phyloP scores from a whole-genome alignment of 2,888 invertebrate species.

The Eugnorisma glareosa region DNA sequence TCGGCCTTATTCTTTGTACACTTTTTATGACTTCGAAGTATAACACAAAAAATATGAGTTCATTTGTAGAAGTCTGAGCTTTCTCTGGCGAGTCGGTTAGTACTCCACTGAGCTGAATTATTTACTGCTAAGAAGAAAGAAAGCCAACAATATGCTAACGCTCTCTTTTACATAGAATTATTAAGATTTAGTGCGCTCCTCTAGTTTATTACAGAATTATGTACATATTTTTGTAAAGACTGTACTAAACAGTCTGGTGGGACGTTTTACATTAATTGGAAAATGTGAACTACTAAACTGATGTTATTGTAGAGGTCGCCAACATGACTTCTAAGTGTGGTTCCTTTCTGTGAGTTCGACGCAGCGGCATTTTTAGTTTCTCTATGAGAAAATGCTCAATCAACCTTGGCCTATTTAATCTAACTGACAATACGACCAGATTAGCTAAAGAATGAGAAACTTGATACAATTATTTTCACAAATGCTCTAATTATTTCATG shows the following conservation, averaged over 20 bases:
- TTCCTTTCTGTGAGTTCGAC: not conserved
- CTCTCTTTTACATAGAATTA: slow-evolving; percentile 31
- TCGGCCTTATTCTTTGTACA: slow-evolving; percentile 50
- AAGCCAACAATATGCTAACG: slow-evolving; percentile 47
- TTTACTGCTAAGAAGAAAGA: slow-evolving; percentile 43
- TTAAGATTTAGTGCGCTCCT: slow-evolving; percentile 41
- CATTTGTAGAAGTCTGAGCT: slow-evolving; percentile 44
- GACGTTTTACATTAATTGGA: slow-evolving; percentile 12
- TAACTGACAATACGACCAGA: not conserved
- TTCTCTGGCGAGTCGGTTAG: slow-evolving; percentile 37
- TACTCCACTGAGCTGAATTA: slow-evolving; percentile 45
- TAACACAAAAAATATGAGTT: slow-evolving; percentile 50
- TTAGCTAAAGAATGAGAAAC: not conserved
- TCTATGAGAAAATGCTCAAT: not conserved
- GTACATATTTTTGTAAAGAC: slow-evolving; percentile 29
- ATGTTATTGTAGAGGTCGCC: not conserved
- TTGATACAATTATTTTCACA: not conserved
- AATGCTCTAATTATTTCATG: not conserved
- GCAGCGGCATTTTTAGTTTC: not conserved
- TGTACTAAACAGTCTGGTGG: slow-evolving; percentile 1
- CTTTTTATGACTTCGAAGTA: slow-evolving; percentile 53
- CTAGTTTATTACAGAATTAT: slow-evolving; percentile 40
- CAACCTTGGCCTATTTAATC: not conserved
- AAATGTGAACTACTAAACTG: not conserved
- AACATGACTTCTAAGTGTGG: not conserved